Conservation (phyloP, 1,140 invertebrate genomes). For the Caenorhabditis brenneri region DNA sequence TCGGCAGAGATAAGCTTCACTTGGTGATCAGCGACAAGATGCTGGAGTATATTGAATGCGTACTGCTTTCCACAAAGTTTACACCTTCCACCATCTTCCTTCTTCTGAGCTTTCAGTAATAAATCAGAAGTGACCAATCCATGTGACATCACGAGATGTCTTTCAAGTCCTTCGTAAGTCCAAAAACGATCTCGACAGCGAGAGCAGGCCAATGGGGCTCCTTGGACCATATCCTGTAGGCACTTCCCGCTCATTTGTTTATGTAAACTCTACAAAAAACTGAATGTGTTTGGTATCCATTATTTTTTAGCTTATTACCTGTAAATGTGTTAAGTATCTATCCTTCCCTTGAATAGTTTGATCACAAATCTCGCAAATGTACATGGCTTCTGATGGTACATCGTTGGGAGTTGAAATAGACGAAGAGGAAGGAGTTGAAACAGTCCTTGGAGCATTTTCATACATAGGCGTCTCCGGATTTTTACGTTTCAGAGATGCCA, state of each 20-base stretch:
- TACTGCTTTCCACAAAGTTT: constrained; percentile 82
- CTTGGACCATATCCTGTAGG: constrained; percentile 60
- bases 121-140: constrained; percentile 91
- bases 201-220: constrained; percentile 86
- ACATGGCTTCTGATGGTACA: background rate
- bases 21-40: constrained; percentile 65
- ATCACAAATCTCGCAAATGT: constrained; percentile 57
- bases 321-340: constrained; percentile 53
- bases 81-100: constrained; percentile 89
- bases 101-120: constrained; percentile 91
- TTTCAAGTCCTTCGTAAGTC: constrained; percentile 85
- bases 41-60: constrained; percentile 69
- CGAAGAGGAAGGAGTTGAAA: background rate
- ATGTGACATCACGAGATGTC: constrained; percentile 89
- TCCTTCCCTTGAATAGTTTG: constrained; percentile 45
- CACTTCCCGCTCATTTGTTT: constrained; percentile 60
- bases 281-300: too few species aligned
- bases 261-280: constrained; percentile 53
- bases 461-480: background rate
- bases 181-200: constrained; percentile 89
- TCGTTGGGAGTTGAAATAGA: background rate
- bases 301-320: constrained; percentile 32
- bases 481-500: background rate
- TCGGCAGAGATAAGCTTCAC: constrained; percentile 61
- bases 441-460: background rate